Evolutionary conservation across 1,140 invertebrate species (phyloP).

Genomic region (Aporrectodea caliginosa): DNA sequence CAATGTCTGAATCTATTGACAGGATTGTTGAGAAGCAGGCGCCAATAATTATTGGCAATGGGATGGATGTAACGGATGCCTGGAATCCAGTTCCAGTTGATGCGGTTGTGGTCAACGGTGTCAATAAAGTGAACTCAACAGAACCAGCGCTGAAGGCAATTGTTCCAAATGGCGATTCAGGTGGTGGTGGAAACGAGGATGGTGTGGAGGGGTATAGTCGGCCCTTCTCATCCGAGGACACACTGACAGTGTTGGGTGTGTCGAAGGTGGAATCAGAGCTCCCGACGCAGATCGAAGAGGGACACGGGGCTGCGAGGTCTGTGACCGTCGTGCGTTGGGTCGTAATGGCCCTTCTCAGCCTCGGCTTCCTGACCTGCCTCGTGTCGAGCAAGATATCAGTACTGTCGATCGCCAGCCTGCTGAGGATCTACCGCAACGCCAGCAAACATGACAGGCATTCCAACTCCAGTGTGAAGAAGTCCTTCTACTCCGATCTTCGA

Average conservation of each 20-base stretch:
- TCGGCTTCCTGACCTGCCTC: slow-evolving; percentile 6
- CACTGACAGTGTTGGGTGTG: neutral
- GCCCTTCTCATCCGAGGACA: neutral
- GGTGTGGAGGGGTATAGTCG: neutral
- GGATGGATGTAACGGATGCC: too few species aligned
- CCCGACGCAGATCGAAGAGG: neutral
- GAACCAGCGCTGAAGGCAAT: too few species aligned
- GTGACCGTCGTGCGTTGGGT: slow-evolving; percentile 21
- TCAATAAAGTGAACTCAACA: too few species aligned
- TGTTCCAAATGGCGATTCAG: too few species aligned
- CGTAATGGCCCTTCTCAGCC: neutral
- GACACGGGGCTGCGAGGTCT: neutral
- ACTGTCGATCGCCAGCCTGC: neutral
- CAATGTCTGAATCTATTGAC: too few species aligned
- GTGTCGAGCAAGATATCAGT: slow-evolving; percentile 12
- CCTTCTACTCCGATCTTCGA: neutral
- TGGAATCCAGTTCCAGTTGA: too few species aligned
- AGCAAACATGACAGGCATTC: neutral
- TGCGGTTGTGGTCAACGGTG: too few species aligned
- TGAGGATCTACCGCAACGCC: neutral
- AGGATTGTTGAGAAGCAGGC: too few species aligned
- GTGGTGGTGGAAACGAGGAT: too few species aligned
- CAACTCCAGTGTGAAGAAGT: neutral
- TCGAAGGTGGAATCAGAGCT: neutral
- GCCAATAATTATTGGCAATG: too few species aligned